Evolutionary conservation across 2,888 invertebrate genomes (phyloP), one percentile per base, ranked within the genome.

Genomic region (Elegia similella): DNA sequence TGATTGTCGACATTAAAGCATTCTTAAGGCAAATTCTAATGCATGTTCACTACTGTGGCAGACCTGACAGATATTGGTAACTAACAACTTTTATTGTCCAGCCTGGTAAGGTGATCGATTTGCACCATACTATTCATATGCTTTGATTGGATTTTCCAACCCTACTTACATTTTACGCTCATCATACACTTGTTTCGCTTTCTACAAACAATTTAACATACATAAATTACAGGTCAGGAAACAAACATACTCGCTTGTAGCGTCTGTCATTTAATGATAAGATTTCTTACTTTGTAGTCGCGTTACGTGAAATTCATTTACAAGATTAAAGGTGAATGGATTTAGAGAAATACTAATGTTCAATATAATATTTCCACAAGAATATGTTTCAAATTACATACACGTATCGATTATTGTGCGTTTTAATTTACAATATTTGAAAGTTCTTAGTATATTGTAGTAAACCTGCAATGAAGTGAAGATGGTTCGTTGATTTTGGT

Each of bases 1-100:
- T 48, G 58, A 61, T 48, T 48, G 43, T 61, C 56, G 29, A 58
- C 55, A 59, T 63, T 48, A 63, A 64, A 59, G 61, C 61, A 43
- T 17, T 42, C 16, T 52, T 64, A 65, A 63, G 64, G 67, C 65
- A 64, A 69, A 66, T 64, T 64, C 60, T 68, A 71, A 70, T 70
- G 73, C 72, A 71, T 73, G 69, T 68, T 67, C 63, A 58, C 63
- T 66, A 69, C 67, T 71, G 72, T 72, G 73, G 70, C 70, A 67
- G 66, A 65, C 60, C 65, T 70, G 69, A 70, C 75, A 73, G 74
- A 73, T 61, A 65, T 73, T 86, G 87, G 87, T 86, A 88, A 86
- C 85, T 84, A 72, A 78, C 64, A 72, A 74, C 71, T 77, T 66
- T 82, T 86, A 85, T 82, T 86, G 86, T 85, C 84, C 75, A 73